These are phyloP conservation scores for Dendrophyllia cribrosa DNA, from an alignment of 64 coral and sea anemone genomes.

Conservation along the genomic window DNA sequence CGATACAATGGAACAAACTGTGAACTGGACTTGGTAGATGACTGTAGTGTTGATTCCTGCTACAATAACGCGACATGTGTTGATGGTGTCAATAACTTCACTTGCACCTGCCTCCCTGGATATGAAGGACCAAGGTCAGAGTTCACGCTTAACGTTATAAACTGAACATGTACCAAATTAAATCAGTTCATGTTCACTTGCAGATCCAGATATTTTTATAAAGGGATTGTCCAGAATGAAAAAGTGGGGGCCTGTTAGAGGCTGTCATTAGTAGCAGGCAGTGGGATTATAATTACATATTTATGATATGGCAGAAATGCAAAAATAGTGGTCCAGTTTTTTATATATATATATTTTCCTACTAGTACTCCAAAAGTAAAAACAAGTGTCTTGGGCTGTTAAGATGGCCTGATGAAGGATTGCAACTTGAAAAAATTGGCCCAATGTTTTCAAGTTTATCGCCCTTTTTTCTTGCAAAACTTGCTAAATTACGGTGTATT, in stretches of 20 bases:
- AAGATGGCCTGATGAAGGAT: too few relatives aligned
- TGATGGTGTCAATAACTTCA: constrained; percentile 79
- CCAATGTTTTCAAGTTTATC: too few relatives aligned
- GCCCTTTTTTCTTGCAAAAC: too few relatives aligned
- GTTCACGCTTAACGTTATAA: constrained; percentile 7
- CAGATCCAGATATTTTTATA: too few relatives aligned
- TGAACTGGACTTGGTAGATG: constrained; percentile 64
- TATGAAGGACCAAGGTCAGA: constrained; percentile 67
- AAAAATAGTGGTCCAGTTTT: not conserved
- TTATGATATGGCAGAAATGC: not conserved
- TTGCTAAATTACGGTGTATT: too few relatives aligned
- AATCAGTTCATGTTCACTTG: not conserved
- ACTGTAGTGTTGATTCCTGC: constrained; percentile 65
- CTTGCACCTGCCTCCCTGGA: constrained; percentile 75
- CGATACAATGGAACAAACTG: constrained; percentile 73
- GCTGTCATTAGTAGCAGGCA: too few relatives aligned
- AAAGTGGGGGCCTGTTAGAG: too few relatives aligned
- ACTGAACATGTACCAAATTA: constrained; percentile 14
- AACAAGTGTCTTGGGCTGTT: too few relatives aligned
- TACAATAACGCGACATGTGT: constrained; percentile 77
- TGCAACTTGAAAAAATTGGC: too few relatives aligned
- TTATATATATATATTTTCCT: too few relatives aligned
- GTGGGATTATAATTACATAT: not conserved
- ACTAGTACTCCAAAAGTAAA: too few relatives aligned
- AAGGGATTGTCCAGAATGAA: too few relatives aligned